phyloP scores from a whole-genome alignment of 2,888 invertebrate species.

The Lasioglossum calceatum region DNA sequence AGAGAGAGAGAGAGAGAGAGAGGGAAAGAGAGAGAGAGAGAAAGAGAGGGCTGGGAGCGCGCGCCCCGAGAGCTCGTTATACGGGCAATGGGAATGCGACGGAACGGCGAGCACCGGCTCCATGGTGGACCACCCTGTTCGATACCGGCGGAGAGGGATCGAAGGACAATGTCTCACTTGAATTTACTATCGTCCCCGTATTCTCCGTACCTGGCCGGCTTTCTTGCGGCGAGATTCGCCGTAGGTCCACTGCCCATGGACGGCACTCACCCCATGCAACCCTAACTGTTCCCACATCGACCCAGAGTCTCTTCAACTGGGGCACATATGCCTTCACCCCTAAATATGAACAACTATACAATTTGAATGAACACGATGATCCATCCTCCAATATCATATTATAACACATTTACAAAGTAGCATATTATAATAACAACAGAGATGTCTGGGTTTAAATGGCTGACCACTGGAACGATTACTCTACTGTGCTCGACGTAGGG shows the following conservation, averaged over 20 bases:
- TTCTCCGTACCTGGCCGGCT: constrained; percentile 69
- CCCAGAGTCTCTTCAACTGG: background rate
- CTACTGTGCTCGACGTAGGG: too few relatives aligned
- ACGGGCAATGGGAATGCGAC: constrained; percentile 77
- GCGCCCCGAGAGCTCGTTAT: constrained; percentile 75
- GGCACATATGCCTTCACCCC: background rate
- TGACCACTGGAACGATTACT: too few relatives aligned
- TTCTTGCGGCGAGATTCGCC: constrained; percentile 70
- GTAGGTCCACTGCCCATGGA: background rate
- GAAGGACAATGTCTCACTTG: constrained; percentile 77
- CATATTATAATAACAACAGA: too few relatives aligned
- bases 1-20: constrained; percentile 36
- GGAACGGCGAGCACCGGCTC: constrained; percentile 65
- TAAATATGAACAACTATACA: too few relatives aligned
- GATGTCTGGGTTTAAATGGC: too few relatives aligned
- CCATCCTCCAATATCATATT: too few relatives aligned
- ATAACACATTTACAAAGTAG: too few relatives aligned
- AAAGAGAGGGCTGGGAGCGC: constrained; percentile 44
- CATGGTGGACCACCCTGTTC: constrained; percentile 77
- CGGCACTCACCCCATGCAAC: constrained; percentile 11
- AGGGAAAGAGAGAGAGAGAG: constrained; percentile 33
- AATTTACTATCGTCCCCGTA: constrained; percentile 76
- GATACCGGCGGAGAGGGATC: constrained; percentile 70
- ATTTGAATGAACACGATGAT: too few relatives aligned
- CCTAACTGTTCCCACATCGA: background rate